Percentiles rank a stretch among this genome's conserved stretches.
phyloP scores from a whole-genome alignment of 1,140 invertebrate species.

The Papilio helenus region DNA sequence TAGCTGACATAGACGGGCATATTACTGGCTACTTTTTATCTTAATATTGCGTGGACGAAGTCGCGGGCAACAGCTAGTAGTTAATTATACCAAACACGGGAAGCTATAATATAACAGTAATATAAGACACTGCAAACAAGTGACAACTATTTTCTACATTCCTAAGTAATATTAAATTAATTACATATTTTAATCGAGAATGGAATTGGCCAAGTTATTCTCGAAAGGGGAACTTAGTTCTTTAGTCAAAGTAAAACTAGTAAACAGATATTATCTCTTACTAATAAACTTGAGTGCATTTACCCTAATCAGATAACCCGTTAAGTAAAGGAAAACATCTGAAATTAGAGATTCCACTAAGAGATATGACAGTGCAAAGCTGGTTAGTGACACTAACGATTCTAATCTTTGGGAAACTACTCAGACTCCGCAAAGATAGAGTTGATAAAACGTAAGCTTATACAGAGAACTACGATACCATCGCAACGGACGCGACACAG shows the following conservation, averaged over 20 bases:
- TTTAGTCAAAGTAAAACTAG: neutral
- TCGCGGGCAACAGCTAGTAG: too few species aligned
- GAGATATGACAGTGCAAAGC: conserved; percentile 41
- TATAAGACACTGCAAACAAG: too few species aligned
- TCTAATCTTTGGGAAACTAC: conserved; percentile 58
- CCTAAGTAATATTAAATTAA: neutral
- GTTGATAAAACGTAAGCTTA: conserved; percentile 51
- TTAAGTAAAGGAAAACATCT: conserved; percentile 23
- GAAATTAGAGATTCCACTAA: conserved; percentile 23
- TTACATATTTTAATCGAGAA: neutral
- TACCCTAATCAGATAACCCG: neutral
- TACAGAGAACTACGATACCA: conserved; percentile 46
- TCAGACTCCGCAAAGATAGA: conserved; percentile 53
- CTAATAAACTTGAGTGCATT: conserved; percentile 22
- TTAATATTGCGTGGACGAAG: too few species aligned
- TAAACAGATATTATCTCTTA: neutral
- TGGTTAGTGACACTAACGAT: conserved; percentile 56
- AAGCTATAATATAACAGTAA: neutral
- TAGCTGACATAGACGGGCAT: too few species aligned
- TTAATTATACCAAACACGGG: neutral
- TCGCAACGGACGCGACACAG: conserved; percentile 28
- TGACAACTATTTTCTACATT: too few species aligned
- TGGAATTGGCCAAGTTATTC: neutral
- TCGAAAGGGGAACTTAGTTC: neutral
- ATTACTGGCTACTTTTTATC: too few species aligned